Evolutionary conservation across 2,888 invertebrate genomes (phyloP), one percentile per base, ranked within the genome.

Genomic region (Litoditis marina): DNA sequence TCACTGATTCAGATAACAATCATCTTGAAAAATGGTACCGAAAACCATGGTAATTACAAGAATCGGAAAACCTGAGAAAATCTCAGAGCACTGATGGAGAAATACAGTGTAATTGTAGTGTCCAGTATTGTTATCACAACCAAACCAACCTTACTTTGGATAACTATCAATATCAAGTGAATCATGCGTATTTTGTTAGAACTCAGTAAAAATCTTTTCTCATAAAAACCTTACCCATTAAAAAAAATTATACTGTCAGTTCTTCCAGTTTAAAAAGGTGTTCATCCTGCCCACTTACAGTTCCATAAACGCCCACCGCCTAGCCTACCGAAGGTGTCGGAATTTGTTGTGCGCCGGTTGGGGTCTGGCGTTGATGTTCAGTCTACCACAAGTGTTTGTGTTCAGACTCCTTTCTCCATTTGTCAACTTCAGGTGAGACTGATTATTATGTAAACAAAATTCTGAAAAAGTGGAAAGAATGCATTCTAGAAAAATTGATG

Each of bases 371-470:
- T 69, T 73, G 34, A 16, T 74, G 2, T 59, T 79, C 52, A 69
- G 73, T 19, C 52, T 80, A 4, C 80, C 80, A 8, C 79, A 80
- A 54, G 65, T 67, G 6, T 71, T 78, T 52, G 71, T 80, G 7
- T 80, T 79, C 55, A 69, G 73, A 2, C 71, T 77, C 5, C 63
- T 76, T n/a, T 66, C 65, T 39, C 79, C 77, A 7, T 71, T 69
- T 52, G 70, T 60, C 47, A 65, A 74, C 25, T 78, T 78, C 60
- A 76, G 66, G 78, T 78, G 57, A 63, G 68, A 63, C 42, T 36
- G 30, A n/a, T n/a, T n/a, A n/a, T n/a, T n/a, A n/a, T n/a, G n/a
- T n/a, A n/a, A n/a, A n/a, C n/a, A n/a, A n/a, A n/a, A n/a, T n/a
- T n/a, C n/a, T n/a, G n/a, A n/a, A n/a, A n/a, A n/a, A n/a, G n/a